Evolutionary conservation across 2,888 invertebrate genomes (phyloP).

Genomic region (Amiota communis): DNA sequence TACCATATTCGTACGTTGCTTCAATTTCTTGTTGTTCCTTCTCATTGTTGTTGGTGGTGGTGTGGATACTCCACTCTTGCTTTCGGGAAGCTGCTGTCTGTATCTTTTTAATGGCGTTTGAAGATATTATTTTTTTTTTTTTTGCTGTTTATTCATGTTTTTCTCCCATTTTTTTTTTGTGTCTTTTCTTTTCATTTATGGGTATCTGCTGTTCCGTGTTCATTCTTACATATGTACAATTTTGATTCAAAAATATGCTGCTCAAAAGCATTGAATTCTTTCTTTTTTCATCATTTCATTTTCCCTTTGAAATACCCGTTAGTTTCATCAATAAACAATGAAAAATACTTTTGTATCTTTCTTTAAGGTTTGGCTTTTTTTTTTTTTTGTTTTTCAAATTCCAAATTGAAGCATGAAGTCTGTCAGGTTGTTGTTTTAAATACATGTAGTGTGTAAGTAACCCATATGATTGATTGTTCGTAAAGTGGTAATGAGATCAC

Average conservation of each 20-base stretch:
- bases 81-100: slow-evolving; percentile 55
- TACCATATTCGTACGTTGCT: slow-evolving; percentile 13
- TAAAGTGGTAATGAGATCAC: too few species aligned
- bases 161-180: slow-evolving; percentile 51
- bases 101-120: slow-evolving; percentile 66
- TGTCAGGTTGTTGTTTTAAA: not conserved
- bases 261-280: slow-evolving; percentile 56
- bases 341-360: slow-evolving; percentile 15
- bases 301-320: slow-evolving; percentile 18
- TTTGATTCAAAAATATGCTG: slow-evolving; percentile 57
- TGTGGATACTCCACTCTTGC: slow-evolving; percentile 44
- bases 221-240: too few species aligned
- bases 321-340: slow-evolving; percentile 20
- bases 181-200: slow-evolving; percentile 33
- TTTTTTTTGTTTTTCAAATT: slow-evolving; percentile 1
- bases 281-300: slow-evolving; percentile 27
- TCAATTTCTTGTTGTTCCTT: slow-evolving; percentile 46
- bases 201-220: slow-evolving; percentile 21
- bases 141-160: slow-evolving; percentile 54
- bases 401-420: not conserved
- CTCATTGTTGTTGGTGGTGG: slow-evolving; percentile 57
- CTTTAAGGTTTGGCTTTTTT: not conserved
- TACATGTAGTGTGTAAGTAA: too few species aligned
- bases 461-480: too few species aligned
- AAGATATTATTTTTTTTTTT: slow-evolving; percentile 27